phyloP scores from a whole-genome alignment of 1,140 invertebrate genomes.

The Ericerus pela region DNA sequence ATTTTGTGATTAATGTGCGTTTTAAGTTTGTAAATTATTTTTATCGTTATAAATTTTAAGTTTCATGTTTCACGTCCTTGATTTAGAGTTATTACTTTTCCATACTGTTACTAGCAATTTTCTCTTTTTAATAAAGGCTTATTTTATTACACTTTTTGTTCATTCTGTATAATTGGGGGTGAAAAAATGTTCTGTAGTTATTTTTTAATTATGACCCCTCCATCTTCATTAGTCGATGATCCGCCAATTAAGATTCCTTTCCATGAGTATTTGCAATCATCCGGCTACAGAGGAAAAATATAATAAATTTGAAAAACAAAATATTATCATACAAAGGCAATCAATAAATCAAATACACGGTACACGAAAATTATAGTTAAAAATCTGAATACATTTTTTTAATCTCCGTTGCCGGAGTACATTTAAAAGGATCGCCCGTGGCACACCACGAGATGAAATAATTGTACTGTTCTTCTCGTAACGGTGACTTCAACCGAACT shows the following conservation, averaged over 20 bases:
- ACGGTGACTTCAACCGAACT: conserved; percentile 11
- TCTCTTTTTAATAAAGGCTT: too few relatives aligned
- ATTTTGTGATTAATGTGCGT: conserved; percentile 7
- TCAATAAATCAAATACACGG: not conserved
- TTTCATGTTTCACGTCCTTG: too few relatives aligned
- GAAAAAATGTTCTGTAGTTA: too few relatives aligned
- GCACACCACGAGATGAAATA: conserved; percentile 12
- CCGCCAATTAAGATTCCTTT: too few relatives aligned
- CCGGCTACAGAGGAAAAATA: too few relatives aligned
- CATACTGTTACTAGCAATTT: too few relatives aligned
- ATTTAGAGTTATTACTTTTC: too few relatives aligned
- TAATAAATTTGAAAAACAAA: not conserved
- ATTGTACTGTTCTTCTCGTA: conserved; percentile 14
- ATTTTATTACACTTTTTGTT: too few relatives aligned
- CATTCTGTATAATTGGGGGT: too few relatives aligned
- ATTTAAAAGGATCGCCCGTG: not conserved
- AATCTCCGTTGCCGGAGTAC: conserved; percentile 1
- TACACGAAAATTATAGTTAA: not conserved
- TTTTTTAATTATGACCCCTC: too few relatives aligned
- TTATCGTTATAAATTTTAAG: not conserved
- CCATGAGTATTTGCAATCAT: too few relatives aligned
- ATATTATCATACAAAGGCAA: not conserved
- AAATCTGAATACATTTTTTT: conserved; percentile 5
- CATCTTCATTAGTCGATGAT: too few relatives aligned
- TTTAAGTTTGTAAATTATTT: conserved; percentile 3